Percentiles rank a stretch among this genome's conserved stretches.
Conservation (phyloP, 2,113 vertebrate species). For the Lasiurus cinereus region DNA sequence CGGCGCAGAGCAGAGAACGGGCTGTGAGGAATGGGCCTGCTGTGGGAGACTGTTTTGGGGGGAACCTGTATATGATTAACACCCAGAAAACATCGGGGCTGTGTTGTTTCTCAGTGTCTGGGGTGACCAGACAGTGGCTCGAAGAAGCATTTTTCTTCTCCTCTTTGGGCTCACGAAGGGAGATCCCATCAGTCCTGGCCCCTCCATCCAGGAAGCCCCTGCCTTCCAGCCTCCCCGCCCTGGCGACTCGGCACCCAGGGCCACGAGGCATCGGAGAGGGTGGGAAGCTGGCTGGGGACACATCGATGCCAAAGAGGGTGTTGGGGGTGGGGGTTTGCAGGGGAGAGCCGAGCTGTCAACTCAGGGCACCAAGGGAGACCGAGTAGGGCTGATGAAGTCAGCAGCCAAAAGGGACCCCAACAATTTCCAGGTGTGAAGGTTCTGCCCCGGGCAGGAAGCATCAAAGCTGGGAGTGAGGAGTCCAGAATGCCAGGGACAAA, state of each 20-base stretch:
- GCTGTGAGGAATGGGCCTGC: not conserved
- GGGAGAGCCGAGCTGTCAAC: too few species aligned
- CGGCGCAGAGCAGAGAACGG: not conserved
- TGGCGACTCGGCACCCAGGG: not conserved
- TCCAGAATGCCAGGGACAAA: too few species aligned
- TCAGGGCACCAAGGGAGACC: not conserved
- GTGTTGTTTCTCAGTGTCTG: not conserved
- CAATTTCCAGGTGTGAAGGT: not conserved
- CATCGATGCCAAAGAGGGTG: fast-evolving
- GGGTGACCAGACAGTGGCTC: fast-evolving
- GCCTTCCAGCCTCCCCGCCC: not conserved
- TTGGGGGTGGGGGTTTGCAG: not conserved
- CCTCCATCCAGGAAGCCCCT: not conserved
- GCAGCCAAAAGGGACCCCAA: not conserved
- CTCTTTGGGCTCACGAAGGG: not conserved
- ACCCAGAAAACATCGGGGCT: not conserved
- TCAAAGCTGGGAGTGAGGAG: not conserved
- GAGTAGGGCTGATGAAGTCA: not conserved
- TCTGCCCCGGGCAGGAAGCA: not conserved
- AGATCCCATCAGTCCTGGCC: too few species aligned
- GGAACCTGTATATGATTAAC: not conserved
- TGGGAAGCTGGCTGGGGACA: not conserved
- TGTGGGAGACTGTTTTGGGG: not conserved
- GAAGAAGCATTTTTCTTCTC: not conserved
- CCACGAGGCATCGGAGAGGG: fast-evolving